Conservation (phyloP, 2,888 invertebrate genomes). For the Norana najaformis region DNA sequence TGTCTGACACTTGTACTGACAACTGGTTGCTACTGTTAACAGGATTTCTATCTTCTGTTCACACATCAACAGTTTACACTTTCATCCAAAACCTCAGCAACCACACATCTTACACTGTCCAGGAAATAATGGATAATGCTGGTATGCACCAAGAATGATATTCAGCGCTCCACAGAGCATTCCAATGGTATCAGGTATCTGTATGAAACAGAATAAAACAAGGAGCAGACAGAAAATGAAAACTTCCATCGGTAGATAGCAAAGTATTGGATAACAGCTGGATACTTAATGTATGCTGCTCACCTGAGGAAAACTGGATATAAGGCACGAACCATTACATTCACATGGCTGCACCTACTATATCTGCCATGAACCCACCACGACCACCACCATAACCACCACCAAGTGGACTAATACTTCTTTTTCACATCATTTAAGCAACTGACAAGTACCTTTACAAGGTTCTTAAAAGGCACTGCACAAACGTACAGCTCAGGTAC, state of each 20-base stretch:
- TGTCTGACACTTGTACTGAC: neutral
- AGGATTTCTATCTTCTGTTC: neutral
- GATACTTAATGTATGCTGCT: neutral
- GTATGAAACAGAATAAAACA: neutral
- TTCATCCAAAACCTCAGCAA: neutral
- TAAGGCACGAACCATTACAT: neutral
- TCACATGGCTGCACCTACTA: too few species aligned
- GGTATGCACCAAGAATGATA: neutral
- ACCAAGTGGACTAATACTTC: too few species aligned
- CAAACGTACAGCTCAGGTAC: neutral
- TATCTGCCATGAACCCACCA: neutral
- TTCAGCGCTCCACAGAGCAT: neutral
- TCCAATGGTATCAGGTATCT: neutral
- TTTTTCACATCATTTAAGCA: too few species aligned
- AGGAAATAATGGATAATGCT: neutral
- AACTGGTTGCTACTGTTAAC: neutral
- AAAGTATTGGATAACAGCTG: slow-evolving; percentile 13
- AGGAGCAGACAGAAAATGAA: neutral
- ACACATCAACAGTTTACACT: neutral
- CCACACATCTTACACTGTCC: neutral
- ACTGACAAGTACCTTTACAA: neutral
- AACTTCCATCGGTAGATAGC: neutral
- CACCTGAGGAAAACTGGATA: neutral
- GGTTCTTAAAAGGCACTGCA: neutral
- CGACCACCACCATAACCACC: too few species aligned